Conservation (phyloP, 1,140 invertebrate genomes). For the Cherax quadricarinatus region DNA sequence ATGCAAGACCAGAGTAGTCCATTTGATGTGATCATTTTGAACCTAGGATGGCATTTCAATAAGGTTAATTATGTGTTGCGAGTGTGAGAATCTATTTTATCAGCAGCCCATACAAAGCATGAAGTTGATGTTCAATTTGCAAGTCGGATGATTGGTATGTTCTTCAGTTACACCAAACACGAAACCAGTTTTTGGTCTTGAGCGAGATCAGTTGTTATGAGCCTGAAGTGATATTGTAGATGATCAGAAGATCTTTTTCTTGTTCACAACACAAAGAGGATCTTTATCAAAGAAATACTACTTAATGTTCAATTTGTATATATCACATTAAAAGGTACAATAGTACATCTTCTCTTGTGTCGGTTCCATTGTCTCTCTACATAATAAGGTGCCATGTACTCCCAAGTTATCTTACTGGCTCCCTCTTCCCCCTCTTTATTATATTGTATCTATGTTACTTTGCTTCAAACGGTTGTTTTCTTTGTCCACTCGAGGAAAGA, state of each 20-base stretch:
- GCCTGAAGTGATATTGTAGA: slow-evolving; percentile 19
- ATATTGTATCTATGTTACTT: slow-evolving; percentile 71
- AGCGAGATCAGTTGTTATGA: slow-evolving; percentile 31
- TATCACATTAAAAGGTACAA: slow-evolving; percentile 24
- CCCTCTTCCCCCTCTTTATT: slow-evolving; percentile 69
- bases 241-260: background rate
- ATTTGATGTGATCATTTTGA: slow-evolving; percentile 48
- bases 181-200: slow-evolving; percentile 49
- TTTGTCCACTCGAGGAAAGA: slow-evolving; percentile 69
- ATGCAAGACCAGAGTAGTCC: slow-evolving; percentile 56
- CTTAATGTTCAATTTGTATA: slow-evolving; percentile 15
- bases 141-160: slow-evolving; percentile 33
- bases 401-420: slow-evolving; percentile 71
- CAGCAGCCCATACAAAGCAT: background rate
- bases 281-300: background rate
- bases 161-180: slow-evolving; percentile 51
- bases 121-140: slow-evolving; percentile 22
- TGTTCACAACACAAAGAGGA: slow-evolving; percentile 4
- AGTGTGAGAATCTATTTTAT: slow-evolving; percentile 32
- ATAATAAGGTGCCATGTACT: slow-evolving; percentile 71
- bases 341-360: slow-evolving; percentile 44
- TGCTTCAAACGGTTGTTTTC: slow-evolving; percentile 68
- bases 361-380: slow-evolving; percentile 60
- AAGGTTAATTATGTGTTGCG: slow-evolving; percentile 21
- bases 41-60: slow-evolving; percentile 24